These are phyloP conservation scores for Gastracanthus pulcherrimus DNA, from an alignment of 2,888 invertebrate genomes.

Conservation along the genomic window DNA sequence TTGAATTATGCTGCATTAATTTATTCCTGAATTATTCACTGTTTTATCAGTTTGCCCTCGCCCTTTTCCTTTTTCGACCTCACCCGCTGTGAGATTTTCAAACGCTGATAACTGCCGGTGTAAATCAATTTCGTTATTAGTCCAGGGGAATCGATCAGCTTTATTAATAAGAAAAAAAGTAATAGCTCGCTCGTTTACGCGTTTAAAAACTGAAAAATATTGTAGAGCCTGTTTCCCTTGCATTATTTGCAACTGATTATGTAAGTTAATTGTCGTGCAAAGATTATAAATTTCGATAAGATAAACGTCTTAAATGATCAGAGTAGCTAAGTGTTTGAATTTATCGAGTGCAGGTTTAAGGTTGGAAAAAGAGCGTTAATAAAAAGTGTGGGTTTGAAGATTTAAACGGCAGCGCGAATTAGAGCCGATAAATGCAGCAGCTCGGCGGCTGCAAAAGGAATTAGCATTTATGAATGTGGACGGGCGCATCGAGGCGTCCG, in stretches of 20 bases:
- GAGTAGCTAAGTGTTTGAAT: constrained; percentile 23
- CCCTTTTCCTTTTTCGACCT: constrained; percentile 34
- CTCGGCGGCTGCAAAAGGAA: constrained; percentile 36
- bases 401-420: constrained; percentile 27
- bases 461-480: constrained; percentile 54
- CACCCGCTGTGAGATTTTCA: constrained; percentile 43
- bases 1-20: constrained; percentile 57
- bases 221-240: not conserved
- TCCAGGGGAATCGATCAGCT: constrained; percentile 40
- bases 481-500: constrained; percentile 42
- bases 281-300: constrained; percentile 27
- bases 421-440: constrained; percentile 35
- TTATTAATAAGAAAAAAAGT: constrained; percentile 43
- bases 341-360: constrained; percentile 1
- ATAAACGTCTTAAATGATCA: not conserved
- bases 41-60: constrained; percentile 50
- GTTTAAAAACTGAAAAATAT: not conserved
- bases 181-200: not conserved
- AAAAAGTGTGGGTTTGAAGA: constrained; percentile 6
- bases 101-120: constrained; percentile 51
- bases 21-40: constrained; percentile 58
- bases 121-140: constrained; percentile 59
- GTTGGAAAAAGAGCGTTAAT: not conserved
- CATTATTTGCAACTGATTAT: constrained; percentile 9
- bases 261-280: constrained; percentile 7